Conservation (phyloP, 2,113 vertebrate genomes). For the Salminus brasiliensis region DNA sequence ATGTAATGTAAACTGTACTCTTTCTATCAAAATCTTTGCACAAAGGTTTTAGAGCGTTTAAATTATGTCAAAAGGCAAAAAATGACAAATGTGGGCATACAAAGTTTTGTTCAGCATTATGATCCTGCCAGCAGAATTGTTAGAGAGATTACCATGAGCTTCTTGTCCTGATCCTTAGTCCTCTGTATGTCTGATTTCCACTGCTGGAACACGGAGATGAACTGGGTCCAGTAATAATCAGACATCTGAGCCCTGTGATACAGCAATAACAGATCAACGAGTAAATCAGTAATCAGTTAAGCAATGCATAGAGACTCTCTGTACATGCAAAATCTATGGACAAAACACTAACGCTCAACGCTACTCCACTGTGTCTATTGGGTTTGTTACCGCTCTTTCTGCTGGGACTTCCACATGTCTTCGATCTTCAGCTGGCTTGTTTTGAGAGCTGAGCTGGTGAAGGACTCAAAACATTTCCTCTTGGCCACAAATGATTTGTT, state of each 20-base stretch:
- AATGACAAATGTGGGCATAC: too few species aligned
- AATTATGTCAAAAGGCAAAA: not conserved
- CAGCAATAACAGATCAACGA: not conserved
- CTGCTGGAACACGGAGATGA: slow-evolving; percentile 54
- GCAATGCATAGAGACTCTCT: too few species aligned
- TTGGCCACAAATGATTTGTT: slow-evolving; percentile 52
- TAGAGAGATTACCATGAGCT: slow-evolving; percentile 52
- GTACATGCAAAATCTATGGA: too few species aligned
- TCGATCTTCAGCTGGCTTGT: slow-evolving; percentile 53
- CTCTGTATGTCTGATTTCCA: slow-evolving; percentile 54
- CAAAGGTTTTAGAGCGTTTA: too few species aligned
- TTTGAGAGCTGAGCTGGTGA: slow-evolving; percentile 52
- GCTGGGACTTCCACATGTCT: slow-evolving; percentile 52
- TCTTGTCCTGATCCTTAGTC: slow-evolving; percentile 58
- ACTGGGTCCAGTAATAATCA: slow-evolving; percentile 51
- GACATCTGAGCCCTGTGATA: slow-evolving; percentile 27
- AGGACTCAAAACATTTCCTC: slow-evolving; percentile 50
- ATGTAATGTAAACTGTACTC: too few species aligned
- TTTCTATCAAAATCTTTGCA: too few species aligned
- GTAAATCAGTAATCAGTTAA: too few species aligned
- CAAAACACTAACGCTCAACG: too few species aligned
- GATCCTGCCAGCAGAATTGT: too few species aligned
- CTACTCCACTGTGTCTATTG: not conserved
- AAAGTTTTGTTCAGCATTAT: too few species aligned
- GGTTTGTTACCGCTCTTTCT: slow-evolving; percentile 47